Evolutionary conservation across 2,888 invertebrate species (phyloP).

Genomic region (Diarsia rubi): DNA sequence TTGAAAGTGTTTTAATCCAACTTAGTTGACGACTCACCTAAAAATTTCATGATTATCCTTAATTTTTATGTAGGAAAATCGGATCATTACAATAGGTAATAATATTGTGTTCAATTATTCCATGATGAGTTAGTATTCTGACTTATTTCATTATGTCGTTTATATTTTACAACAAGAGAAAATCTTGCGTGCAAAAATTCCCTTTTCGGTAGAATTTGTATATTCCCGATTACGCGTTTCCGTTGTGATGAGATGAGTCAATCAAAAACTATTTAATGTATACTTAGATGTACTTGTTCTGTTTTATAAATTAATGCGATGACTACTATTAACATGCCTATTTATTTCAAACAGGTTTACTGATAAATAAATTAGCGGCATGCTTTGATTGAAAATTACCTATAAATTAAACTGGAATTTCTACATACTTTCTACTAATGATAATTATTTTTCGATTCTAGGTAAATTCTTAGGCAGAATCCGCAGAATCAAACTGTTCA

Average conservation of each 20-base stretch:
- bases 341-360: slow-evolving; percentile 14
- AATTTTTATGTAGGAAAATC: neutral
- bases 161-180: neutral
- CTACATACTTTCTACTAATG: neutral
- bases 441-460: neutral
- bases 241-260: slow-evolving; percentile 43
- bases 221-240: slow-evolving; percentile 31
- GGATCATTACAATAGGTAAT: neutral
- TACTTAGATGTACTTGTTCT: neutral
- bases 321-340: neutral
- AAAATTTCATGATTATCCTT: neutral
- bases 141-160: neutral
- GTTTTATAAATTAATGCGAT: neutral
- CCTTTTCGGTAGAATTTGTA: slow-evolving; percentile 17
- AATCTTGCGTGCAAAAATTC: slow-evolving; percentile 15
- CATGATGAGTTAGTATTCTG: neutral
- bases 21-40: neutral
- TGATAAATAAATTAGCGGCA: slow-evolving; percentile 23
- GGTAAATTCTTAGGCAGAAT: neutral
- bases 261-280: neutral
- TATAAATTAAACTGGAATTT: neutral
- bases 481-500: neutral
- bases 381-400: neutral
- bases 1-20: neutral
- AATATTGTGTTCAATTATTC: neutral